phyloP scores from a whole-genome alignment of 2,113 vertebrate genomes.

The Oostethus manadensis region DNA sequence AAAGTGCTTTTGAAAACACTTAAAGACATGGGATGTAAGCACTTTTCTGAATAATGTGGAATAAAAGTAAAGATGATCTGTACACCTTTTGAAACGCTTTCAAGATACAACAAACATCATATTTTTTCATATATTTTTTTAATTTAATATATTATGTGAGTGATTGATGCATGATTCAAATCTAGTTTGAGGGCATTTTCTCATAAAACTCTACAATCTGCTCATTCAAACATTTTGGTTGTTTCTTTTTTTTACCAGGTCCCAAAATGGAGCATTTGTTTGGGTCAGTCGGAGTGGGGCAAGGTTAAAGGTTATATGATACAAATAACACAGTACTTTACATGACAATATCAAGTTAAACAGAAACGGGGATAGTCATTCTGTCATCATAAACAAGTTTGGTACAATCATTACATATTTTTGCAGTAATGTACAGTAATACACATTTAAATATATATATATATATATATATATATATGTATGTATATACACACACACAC shows the following conservation, averaged over 20 bases:
- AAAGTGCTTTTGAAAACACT: too few species aligned
- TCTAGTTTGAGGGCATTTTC: not conserved
- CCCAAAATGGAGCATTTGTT: not conserved
- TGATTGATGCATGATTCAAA: too few species aligned
- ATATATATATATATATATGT: slow-evolving; percentile 1
- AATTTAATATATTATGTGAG: not conserved
- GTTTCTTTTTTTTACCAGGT: slow-evolving; percentile 62
- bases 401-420: not conserved
- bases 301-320: not conserved
- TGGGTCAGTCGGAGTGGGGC: not conserved
- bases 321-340: not conserved
- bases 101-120: not conserved
- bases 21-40: too few species aligned
- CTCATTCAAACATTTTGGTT: slow-evolving; percentile 49
- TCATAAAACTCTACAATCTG: not conserved
- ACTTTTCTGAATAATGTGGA: too few species aligned
- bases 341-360: slow-evolving; percentile 1
- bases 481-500: too few species aligned
- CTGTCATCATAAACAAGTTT: not conserved
- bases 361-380: not conserved
- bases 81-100: not conserved
- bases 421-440: not conserved
- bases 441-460: not conserved
- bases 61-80: too few species aligned
- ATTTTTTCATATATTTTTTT: not conserved